Evolutionary conservation across 2,797 vertebrate genomes (phyloP).

Genomic region (Enteromius viviparus): DNA sequence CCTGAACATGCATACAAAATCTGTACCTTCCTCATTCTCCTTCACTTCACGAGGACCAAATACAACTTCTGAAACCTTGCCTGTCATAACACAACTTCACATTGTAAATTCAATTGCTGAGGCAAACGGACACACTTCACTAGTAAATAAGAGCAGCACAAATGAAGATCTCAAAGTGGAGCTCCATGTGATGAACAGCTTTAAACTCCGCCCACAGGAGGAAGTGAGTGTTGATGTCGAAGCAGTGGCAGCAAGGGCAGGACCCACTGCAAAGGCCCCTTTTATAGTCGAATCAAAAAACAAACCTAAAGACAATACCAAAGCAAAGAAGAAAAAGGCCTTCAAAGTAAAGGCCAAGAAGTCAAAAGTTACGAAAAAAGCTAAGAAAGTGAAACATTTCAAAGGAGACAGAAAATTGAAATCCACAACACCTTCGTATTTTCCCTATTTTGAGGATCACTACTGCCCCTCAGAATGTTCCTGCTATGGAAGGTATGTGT

Average conservation of each 20-base stretch:
- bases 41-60: not conserved
- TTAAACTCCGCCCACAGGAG: slow-evolving; percentile 20
- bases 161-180: slow-evolving; percentile 54
- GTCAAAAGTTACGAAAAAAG: slow-evolving; percentile 60
- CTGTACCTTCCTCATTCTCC: slow-evolving; percentile 8
- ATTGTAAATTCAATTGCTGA: slow-evolving; percentile 20
- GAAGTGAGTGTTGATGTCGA: slow-evolving; percentile 45
- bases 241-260: slow-evolving; percentile 40
- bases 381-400: slow-evolving; percentile 59
- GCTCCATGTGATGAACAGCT: slow-evolving; percentile 35
- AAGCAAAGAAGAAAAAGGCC: slow-evolving; percentile 45
- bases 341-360: slow-evolving; percentile 44
- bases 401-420: slow-evolving; percentile 45
- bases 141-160: slow-evolving; percentile 37
- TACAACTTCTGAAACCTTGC: not conserved
- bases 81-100: not conserved
- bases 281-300: slow-evolving; percentile 8
- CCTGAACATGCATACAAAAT: not conserved
- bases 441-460: slow-evolving; percentile 71
- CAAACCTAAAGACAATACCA: slow-evolving; percentile 31
- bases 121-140: not conserved
- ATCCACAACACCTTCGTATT: slow-evolving; percentile 37
- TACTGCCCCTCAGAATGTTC: slow-evolving; percentile 72
- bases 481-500: slow-evolving; percentile 72
- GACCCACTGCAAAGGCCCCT: slow-evolving; percentile 1